Evolutionary conservation across 2,113 vertebrate species (phyloP).

Genomic region (Xiphorhynchus elegans): DNA sequence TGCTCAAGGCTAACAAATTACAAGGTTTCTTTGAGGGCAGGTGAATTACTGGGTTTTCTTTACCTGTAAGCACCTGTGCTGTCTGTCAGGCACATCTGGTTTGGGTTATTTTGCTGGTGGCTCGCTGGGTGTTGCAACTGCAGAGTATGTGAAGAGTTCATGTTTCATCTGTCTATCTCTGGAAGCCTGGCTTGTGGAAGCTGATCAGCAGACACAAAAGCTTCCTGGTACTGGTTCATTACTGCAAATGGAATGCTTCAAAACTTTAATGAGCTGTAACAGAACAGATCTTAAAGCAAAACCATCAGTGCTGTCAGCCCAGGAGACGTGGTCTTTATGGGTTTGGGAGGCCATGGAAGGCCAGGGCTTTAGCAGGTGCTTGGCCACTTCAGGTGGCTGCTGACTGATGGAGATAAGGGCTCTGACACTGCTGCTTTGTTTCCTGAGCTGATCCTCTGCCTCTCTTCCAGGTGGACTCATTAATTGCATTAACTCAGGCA

Average conservation of each 20-base stretch:
- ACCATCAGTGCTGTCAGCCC: neutral
- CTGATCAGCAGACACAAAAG: neutral
- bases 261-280: neutral
- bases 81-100: neutral
- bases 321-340: neutral
- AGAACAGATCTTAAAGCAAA: neutral
- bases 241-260: neutral
- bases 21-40: neutral
- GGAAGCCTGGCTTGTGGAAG: neutral
- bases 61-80: neutral
- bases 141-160: neutral
- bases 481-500: slow-evolving; percentile 23
- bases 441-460: neutral
- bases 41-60: neutral
- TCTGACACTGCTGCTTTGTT: neutral
- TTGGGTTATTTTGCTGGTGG: slow-evolving; percentile 13
- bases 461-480: slow-evolving; percentile 36
- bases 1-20: neutral
- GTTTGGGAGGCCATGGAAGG: neutral
- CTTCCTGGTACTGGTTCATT: neutral
- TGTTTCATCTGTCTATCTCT: rapidly evolving
- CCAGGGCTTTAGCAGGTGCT: neutral
- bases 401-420: neutral
- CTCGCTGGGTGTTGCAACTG: neutral
- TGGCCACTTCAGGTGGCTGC: neutral